Base-by-base conservation (phyloP, 2,113 vertebrate genomes). In the Papio anubis region DNA sequence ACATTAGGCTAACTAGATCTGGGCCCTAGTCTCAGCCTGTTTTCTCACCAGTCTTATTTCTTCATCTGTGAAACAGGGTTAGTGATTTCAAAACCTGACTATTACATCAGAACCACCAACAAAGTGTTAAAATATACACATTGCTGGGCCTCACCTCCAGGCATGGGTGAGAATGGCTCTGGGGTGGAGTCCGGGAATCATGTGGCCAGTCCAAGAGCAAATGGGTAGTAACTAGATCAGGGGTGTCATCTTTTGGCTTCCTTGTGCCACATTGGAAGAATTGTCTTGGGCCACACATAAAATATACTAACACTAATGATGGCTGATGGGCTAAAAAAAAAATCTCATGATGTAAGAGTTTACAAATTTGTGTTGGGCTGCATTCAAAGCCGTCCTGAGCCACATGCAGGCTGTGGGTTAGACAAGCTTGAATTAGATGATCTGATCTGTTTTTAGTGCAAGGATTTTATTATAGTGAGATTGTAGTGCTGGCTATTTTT, bases 401-500 rank as follows among this genome's bases (percentile, higher is more conserved):
- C 61, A 64, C 27, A 14, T 64, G 61, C 61, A 64, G 61, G 61
- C 61, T 64, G 13, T 64, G 61, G 27, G 61, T 64, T 32, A 64
- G 61, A 64, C 27, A 32, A 64, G 5, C 61, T 64, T 64, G 61
- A n/a, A 2, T 48, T 48, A 8, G 45, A 6, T 66, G 38, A 70
- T 68, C 38, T 8, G 43, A 61, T 94, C 75, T 87, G 20, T 35
- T 57, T 86, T 82, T 48, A 87, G 96, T 68, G 14, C 6, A 6
- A 45, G 88, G 92, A 8, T 59, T 90, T 93, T 88, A 79, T 78
- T 85, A 43, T 4, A 81, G 75, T 14, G 38, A 90, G 96, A 93
- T 94, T 92, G 87, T 68, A 52, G 48, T 20, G 10, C 75, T 83
- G 90, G 93, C 78, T 96, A 35, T 96, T 97, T 96, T 92, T 89